Percentiles rank a stretch among this genome's conserved stretches.
Evolutionary conservation across 2,113 vertebrate species (phyloP).

Genomic region (Salvelinus fontinalis): DNA sequence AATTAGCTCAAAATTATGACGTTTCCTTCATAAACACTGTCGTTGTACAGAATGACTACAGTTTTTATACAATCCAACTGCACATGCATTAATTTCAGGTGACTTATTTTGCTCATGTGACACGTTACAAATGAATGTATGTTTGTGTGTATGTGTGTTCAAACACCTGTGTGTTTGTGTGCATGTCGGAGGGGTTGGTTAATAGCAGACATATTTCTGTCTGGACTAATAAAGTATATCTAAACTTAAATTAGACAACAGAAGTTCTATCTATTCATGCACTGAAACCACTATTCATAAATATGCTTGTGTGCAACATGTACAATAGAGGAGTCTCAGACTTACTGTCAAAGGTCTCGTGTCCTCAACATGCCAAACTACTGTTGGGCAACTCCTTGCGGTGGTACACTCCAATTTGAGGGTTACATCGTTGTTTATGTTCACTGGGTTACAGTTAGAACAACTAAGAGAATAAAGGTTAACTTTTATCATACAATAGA

Average conservation of each 20-base stretch:
- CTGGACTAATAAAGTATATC: background rate
- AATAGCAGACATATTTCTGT: background rate
- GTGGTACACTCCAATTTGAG: conserved; percentile 40
- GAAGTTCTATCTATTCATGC: background rate
- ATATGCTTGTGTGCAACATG: background rate
- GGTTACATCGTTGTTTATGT: background rate
- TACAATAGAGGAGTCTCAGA: background rate
- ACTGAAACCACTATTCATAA: background rate
- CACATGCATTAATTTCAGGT: background rate
- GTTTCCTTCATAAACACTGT: background rate
- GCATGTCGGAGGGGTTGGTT: background rate
- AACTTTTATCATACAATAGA: background rate
- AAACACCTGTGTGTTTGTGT: too few relatives aligned
- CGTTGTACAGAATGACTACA: background rate
- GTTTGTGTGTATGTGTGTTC: background rate
- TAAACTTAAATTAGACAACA: background rate
- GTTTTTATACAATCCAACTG: background rate
- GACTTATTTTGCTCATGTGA: background rate
- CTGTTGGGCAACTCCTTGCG: conserved; percentile 28
- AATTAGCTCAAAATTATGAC: background rate
- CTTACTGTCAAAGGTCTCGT: conserved; percentile 38
- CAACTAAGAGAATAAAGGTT: conserved; percentile 32
- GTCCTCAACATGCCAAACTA: conserved; percentile 60
- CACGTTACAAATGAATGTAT: background rate
- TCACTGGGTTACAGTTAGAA: conserved; percentile 37